Evolutionary conservation across 2,113 vertebrate genomes (phyloP).

Genomic region (Brachypodius melanocephalos): DNA sequence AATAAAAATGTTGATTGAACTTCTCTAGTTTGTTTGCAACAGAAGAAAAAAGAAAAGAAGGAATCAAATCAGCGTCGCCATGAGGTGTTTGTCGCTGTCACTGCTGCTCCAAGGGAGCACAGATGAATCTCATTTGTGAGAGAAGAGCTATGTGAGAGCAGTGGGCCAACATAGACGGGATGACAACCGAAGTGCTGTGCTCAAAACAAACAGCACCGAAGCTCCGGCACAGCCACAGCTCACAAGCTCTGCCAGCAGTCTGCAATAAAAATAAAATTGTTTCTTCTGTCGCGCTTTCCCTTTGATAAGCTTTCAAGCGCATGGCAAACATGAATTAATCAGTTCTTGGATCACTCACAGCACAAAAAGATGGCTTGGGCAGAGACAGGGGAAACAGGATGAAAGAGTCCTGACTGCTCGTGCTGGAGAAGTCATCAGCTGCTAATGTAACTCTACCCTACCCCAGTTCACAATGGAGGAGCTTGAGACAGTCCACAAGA

Average conservation of each 20-base stretch:
- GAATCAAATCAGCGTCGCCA: accelerated
- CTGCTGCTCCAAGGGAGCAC: not conserved
- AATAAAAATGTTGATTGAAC: not conserved
- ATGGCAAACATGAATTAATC: constrained; percentile 20
- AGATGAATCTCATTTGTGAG: not conserved
- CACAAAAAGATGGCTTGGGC: not conserved
- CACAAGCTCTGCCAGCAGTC: not conserved
- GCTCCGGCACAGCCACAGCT: not conserved
- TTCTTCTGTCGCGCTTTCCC: not conserved
- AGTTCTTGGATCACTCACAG: not conserved
- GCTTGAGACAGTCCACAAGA: not conserved
- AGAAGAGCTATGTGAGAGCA: not conserved
- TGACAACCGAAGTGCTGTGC: not conserved
- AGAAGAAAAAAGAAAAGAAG: accelerated
- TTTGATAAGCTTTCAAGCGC: constrained; percentile 7
- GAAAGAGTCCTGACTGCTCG: not conserved
- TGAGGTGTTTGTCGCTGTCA: not conserved
- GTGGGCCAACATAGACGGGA: not conserved
- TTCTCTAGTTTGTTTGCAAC: not conserved
- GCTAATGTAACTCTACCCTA: not conserved
- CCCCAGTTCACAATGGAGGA: not conserved
- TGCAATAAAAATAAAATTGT: not conserved
- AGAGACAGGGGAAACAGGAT: not conserved
- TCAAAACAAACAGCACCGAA: not conserved
- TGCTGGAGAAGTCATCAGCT: not conserved